A percentile compares a stretch with the other conserved stretches of the same genome.
These are phyloP conservation scores for Panulirus ornatus DNA, from an alignment of 1,140 invertebrate species.

Conservation along the genomic window DNA sequence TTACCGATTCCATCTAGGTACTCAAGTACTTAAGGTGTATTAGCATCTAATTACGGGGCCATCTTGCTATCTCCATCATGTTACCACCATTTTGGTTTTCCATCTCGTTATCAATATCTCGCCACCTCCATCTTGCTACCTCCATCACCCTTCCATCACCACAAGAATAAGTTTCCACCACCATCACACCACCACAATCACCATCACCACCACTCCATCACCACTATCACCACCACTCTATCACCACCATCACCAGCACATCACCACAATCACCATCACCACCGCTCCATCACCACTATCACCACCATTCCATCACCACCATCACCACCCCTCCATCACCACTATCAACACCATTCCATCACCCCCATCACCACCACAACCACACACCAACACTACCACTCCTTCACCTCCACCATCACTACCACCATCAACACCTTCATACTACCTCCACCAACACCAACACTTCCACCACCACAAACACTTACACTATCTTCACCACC, in stretches of 20 bases:
- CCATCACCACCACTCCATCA: background rate
- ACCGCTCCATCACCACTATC: background rate
- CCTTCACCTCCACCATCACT: constrained; percentile 12
- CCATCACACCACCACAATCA: background rate
- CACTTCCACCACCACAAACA: background rate
- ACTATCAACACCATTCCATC: background rate
- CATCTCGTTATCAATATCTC: background rate
- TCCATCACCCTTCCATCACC: too few species aligned
- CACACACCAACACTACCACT: too few species aligned
- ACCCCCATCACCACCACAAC: background rate
- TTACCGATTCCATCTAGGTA: too few species aligned
- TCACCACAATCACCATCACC: background rate
- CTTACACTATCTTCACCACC: background rate
- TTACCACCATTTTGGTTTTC: background rate
- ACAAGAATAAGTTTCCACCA: too few species aligned
- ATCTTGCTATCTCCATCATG: background rate
- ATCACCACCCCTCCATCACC: background rate
- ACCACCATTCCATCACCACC: too few species aligned
- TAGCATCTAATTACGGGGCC: too few species aligned
- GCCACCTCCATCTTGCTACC: background rate
- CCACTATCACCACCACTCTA: too few species aligned
- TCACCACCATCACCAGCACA: too few species aligned
- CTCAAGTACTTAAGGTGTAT: too few species aligned
- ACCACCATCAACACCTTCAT: background rate
- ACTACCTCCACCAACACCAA: background rate